These are phyloP conservation scores for Prinia subflava DNA, from an alignment of 2,113 vertebrate genomes.

Conservation along the genomic window DNA sequence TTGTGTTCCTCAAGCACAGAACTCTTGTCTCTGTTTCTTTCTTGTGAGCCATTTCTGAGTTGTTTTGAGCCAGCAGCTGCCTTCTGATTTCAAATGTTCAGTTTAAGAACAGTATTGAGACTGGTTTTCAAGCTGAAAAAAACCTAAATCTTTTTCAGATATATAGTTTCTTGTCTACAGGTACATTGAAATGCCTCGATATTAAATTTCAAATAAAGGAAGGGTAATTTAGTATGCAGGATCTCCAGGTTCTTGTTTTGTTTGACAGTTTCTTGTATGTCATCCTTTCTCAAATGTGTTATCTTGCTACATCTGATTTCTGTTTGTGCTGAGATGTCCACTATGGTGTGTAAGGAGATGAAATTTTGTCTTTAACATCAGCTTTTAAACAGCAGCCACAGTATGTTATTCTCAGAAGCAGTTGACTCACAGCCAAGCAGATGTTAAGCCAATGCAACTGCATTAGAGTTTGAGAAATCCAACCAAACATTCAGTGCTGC, in stretches of 20 bases:
- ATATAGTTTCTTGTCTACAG: neutral
- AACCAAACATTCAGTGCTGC: fast-evolving
- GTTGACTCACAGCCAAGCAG: neutral
- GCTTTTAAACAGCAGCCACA: neutral
- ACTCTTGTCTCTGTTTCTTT: neutral
- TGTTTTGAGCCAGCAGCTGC: neutral
- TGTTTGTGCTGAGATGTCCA: neutral
- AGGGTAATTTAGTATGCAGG: neutral
- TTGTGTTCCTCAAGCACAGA: neutral
- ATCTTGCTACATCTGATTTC: neutral
- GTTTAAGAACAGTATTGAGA: neutral
- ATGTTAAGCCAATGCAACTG: neutral
- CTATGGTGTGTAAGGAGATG: neutral
- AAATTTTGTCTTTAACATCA: neutral
- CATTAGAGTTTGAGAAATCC: neutral
- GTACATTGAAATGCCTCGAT: neutral
- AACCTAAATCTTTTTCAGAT: neutral
- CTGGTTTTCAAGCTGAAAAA: neutral
- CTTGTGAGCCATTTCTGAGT: neutral
- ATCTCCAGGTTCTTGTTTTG: neutral
- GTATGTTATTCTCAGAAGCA: neutral
- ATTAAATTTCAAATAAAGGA: neutral
- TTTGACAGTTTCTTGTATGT: neutral
- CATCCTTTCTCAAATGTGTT: neutral
- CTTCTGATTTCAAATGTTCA: neutral